These are phyloP conservation scores for Erinaceus europaeus DNA, from an alignment of 2,113 vertebrate species.

Conservation along the genomic window DNA sequence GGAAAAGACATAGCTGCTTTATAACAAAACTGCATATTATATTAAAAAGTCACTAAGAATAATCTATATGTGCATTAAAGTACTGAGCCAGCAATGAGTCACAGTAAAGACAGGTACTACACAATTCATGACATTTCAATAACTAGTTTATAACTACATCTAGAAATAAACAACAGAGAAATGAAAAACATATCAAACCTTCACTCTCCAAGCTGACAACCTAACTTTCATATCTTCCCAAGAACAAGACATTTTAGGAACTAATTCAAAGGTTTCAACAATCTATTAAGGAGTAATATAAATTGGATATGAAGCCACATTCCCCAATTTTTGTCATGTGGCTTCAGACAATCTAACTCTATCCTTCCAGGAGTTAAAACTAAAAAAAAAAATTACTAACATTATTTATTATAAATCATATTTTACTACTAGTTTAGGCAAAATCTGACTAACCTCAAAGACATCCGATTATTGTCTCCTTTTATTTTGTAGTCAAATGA, in stretches of 20 bases:
- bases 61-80: background rate
- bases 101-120: background rate
- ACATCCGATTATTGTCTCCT: background rate
- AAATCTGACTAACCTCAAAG: background rate
- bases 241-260: slow-evolving; percentile 10
- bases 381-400: background rate
- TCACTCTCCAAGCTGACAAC: background rate
- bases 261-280: background rate
- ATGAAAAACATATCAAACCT: background rate
- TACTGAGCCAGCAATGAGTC: background rate
- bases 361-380: background rate
- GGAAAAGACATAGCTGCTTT: background rate
- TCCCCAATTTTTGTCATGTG: background rate
- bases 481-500: background rate
- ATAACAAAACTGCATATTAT: background rate
- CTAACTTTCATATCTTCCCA: background rate
- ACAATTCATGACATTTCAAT: slow-evolving; percentile 38
- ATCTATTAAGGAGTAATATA: background rate
- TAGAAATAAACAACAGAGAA: slow-evolving; percentile 15
- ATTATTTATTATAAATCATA: background rate
- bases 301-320: background rate
- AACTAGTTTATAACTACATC: background rate
- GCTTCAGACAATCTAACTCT: background rate
- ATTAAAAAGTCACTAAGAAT: background rate
- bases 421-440: background rate